A percentile compares a stretch with the other conserved stretches of the same genome.
These are phyloP conservation scores for Indri indri DNA, from an alignment of 2,113 vertebrate genomes.

Conservation along the genomic window DNA sequence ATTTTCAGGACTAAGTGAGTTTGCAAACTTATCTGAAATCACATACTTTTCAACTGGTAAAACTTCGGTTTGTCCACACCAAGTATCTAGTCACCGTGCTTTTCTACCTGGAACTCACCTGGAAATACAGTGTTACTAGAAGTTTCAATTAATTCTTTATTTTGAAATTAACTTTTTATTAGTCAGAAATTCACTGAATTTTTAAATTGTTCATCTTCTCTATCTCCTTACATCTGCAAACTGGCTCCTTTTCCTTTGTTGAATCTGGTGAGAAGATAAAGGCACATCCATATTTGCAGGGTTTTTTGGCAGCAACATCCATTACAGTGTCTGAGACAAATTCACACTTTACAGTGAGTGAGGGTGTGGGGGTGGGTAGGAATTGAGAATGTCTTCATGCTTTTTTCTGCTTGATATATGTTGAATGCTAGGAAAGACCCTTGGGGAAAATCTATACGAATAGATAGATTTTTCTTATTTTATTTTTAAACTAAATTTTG, in stretches of 20 bases:
- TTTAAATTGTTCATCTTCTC: neutral
- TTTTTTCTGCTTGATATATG: slow-evolving; percentile 51
- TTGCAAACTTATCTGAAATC: neutral
- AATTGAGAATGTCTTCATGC: slow-evolving; percentile 61
- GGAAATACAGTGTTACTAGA: neutral
- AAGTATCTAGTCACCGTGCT: neutral
- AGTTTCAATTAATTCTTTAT: neutral
- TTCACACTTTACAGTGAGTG: neutral
- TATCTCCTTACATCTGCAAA: neutral
- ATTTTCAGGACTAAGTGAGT: neutral
- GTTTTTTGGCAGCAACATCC: neutral
- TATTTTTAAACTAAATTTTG: neutral
- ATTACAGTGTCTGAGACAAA: neutral
- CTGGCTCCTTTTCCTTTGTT: neutral
- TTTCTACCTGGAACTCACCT: neutral
- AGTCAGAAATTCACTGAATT: neutral
- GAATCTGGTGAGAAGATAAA: neutral
- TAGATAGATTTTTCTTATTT: no score
- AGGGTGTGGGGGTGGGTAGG: neutral
- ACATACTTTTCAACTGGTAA: neutral
- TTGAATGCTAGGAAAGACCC: neutral
- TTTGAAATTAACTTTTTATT: neutral
- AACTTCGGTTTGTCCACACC: neutral
- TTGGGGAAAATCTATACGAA: neutral
- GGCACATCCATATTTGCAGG: neutral